These are phyloP conservation scores for Ateles fusciceps DNA, from an alignment of 2,797 vertebrate species.

Conservation along the genomic window DNA sequence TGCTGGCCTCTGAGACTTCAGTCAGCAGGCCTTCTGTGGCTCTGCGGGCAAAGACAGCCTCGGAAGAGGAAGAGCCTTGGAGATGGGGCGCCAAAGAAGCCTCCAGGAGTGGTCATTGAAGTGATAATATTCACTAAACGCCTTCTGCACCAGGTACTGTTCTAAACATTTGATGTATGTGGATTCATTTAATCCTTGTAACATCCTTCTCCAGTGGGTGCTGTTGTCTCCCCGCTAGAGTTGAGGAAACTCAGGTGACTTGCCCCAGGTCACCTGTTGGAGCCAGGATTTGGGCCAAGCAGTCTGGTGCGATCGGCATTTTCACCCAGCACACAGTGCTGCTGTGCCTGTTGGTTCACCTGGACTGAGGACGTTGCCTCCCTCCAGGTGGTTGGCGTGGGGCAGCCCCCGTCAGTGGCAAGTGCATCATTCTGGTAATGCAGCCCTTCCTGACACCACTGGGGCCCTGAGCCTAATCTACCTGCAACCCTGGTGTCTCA, in stretches of 20 bases:
- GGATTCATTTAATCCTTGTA: neutral
- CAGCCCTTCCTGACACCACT: neutral
- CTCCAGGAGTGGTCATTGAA: neutral
- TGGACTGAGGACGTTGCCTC: neutral
- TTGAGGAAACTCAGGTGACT: neutral
- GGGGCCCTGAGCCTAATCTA: neutral
- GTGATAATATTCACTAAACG: fast-evolving
- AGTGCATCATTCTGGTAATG: neutral
- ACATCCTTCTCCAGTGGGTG: neutral
- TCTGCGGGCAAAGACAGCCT: neutral
- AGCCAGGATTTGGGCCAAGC: neutral
- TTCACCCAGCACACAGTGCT: neutral
- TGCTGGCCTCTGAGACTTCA: neutral
- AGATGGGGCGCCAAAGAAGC: neutral
- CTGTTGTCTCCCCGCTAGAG: neutral
- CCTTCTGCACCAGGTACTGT: neutral
- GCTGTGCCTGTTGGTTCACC: neutral
- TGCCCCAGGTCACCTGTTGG: neutral
- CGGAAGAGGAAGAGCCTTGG: neutral
- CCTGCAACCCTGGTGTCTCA: neutral
- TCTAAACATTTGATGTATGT: neutral
- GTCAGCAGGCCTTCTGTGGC: neutral
- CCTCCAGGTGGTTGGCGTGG: neutral
- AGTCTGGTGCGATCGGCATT: neutral
- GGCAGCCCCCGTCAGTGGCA: neutral